Evolutionary conservation across 2,113 vertebrate species (phyloP).

Genomic region (Eidolon helvum): DNA sequence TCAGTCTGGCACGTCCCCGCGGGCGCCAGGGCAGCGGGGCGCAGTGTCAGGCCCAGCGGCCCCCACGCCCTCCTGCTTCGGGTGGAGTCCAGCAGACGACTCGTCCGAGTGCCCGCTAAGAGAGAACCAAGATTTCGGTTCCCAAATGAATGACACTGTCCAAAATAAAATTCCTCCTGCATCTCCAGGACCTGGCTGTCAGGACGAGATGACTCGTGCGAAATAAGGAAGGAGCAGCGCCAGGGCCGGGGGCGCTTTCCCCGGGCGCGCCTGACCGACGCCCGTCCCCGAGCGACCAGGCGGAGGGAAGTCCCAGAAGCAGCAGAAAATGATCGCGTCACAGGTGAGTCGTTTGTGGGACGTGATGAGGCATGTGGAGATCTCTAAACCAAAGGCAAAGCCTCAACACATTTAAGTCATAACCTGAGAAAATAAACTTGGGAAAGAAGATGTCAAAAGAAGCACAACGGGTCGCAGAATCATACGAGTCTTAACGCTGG

Average conservation of each 20-base stretch:
- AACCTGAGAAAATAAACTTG: neutral
- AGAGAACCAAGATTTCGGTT: neutral
- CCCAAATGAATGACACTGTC: neutral
- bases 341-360: constrained; percentile 18
- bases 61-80: neutral
- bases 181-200: neutral
- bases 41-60: neutral
- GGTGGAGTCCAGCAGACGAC: neutral
- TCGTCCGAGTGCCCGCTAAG: neutral
- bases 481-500: neutral
- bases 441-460: neutral
- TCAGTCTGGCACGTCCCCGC: neutral
- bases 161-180: neutral
- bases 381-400: neutral
- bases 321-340: constrained; percentile 28
- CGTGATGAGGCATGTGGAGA: neutral
- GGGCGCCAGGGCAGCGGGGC: neutral
- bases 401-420: neutral
- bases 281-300: neutral
- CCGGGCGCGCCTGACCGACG: neutral
- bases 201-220: neutral
- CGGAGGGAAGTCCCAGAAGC: neutral
- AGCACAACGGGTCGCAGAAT: neutral
- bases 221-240: neutral
- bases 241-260: neutral